A percentile compares a stretch with the other conserved stretches of the same genome.
These are phyloP conservation scores for Hydractinia echinata DNA, from an alignment of 30 jellyfish, hydroid and myxozoan species.

Conservation along the genomic window DNA sequence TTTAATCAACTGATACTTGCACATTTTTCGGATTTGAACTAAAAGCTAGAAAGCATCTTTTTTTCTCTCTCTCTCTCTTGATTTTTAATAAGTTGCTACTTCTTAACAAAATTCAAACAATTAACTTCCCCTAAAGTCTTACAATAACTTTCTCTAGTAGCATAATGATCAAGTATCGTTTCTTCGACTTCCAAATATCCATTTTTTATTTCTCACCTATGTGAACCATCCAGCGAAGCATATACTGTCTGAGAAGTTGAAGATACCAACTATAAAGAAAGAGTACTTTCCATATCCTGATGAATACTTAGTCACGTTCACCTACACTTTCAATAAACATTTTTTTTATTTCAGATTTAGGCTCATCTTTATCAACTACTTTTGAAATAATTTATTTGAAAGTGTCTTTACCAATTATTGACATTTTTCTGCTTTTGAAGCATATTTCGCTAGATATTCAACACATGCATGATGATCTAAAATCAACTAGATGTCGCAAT, in stretches of 20 bases:
- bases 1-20: slow-evolving; percentile 21
- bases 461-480: slow-evolving; percentile 40
- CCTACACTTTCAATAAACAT: slow-evolving; percentile 50
- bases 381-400: slow-evolving; percentile 28
- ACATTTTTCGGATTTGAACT: slow-evolving; percentile 34
- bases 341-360: slow-evolving; percentile 28
- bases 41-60: slow-evolving; percentile 16
- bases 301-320: slow-evolving; percentile 52
- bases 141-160: slow-evolving; percentile 10
- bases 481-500: slow-evolving; percentile 41
- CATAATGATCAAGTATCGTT: slow-evolving; percentile 29
- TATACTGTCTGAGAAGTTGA: slow-evolving; percentile 34
- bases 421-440: slow-evolving; percentile 44
- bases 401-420: slow-evolving; percentile 40
- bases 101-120: slow-evolving; percentile 18
- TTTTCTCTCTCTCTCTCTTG: background rate
- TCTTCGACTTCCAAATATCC: background rate
- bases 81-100: slow-evolving; percentile 22
- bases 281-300: slow-evolving; percentile 46
- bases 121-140: slow-evolving; percentile 13
- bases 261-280: slow-evolving; percentile 33
- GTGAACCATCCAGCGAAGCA: slow-evolving; percentile 24
- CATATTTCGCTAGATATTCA: slow-evolving; percentile 51
- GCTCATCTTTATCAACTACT: background rate
- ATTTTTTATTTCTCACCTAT: background rate